A percentile compares a stretch with the other conserved stretches of the same genome.
Evolutionary conservation across 2,113 vertebrate genomes (phyloP).

Genomic region (Eudyptes chrysolophus): DNA sequence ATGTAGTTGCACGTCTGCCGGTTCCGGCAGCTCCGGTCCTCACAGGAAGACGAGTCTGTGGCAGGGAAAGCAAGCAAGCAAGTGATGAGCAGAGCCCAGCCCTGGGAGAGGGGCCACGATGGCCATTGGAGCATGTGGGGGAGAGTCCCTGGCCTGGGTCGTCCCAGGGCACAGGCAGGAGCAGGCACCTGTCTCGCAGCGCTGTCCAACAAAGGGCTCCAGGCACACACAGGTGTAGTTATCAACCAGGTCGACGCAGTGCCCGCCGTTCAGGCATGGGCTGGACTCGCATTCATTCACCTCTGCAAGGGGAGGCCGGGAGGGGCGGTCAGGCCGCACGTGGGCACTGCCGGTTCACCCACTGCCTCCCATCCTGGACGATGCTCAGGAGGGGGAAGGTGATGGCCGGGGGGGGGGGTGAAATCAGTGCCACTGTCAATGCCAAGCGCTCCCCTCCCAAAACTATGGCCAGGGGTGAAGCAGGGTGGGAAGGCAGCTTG

Average conservation of each 20-base stretch:
- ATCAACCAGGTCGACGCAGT: constrained; percentile 78
- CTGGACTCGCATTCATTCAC: constrained; percentile 84
- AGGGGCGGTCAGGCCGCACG: neutral
- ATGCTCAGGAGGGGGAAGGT: neutral
- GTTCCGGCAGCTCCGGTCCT: constrained; percentile 70
- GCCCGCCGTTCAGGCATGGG: constrained; percentile 88
- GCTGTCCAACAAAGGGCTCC: constrained; percentile 79
- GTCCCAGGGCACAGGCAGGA: neutral
- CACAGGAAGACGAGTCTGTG: constrained; percentile 49
- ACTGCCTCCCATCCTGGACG: neutral
- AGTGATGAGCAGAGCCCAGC: neutral
- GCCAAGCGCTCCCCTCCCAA: neutral
- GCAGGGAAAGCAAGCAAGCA: neutral
- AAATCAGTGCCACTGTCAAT: neutral
- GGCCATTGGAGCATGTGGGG: neutral
- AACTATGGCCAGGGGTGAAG: neutral
- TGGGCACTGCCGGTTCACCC: neutral
- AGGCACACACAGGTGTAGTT: constrained; percentile 86
- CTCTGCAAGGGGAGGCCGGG: constrained; percentile 69
- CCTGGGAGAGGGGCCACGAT: neutral
- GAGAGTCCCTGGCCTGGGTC: accelerated
- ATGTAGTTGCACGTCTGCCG: constrained; percentile 73
- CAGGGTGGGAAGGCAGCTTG: neutral
- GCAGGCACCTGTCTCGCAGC: constrained; percentile 87
- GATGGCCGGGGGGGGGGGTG: accelerated